Percentiles rank a stretch among this genome's conserved stretches.
These are phyloP conservation scores for Pristiophorus japonicus DNA, from an alignment of 2,113 vertebrate genomes.

Conservation along the genomic window DNA sequence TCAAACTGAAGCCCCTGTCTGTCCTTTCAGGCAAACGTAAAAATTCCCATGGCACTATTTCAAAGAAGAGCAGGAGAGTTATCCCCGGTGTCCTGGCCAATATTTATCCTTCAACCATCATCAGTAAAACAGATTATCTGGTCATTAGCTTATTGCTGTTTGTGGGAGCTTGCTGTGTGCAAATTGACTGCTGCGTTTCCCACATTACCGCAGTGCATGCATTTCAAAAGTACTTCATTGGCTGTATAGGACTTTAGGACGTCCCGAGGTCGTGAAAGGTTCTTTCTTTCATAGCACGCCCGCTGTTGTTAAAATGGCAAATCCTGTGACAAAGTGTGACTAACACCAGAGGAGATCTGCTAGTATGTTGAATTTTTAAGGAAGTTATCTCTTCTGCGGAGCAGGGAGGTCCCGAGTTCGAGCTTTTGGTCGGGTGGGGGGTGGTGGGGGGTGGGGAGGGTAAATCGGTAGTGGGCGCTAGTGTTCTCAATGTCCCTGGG, in stretches of 20 bases:
- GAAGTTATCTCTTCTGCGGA: not conserved
- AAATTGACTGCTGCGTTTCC: not conserved
- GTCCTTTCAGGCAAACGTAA: too few relatives aligned
- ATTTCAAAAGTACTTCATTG: not conserved
- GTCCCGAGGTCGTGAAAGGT: too few relatives aligned
- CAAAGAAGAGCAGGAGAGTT: not conserved
- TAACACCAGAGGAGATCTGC: not conserved
- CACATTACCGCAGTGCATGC: not conserved
- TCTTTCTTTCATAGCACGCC: not conserved
- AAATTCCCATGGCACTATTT: not conserved
- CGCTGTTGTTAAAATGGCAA: too few relatives aligned
- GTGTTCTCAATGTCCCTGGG: not conserved
- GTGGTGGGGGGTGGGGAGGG: too few relatives aligned
- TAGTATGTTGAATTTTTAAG: not conserved
- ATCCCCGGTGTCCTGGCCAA: not conserved
- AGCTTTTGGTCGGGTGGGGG: not conserved
- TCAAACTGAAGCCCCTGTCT: not conserved
- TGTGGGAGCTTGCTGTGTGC: not conserved
- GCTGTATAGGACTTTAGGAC: not conserved
- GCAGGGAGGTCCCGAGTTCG: not conserved
- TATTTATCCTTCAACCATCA: not conserved
- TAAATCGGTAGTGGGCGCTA: not conserved
- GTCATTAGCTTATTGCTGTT: not conserved
- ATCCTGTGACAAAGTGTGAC: not conserved
- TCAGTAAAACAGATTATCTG: not conserved